Percentiles rank a stretch among this genome's conserved stretches.
Conservation (phyloP, 2,797 vertebrate species). For the Enteromius unitaeniatus region DNA sequence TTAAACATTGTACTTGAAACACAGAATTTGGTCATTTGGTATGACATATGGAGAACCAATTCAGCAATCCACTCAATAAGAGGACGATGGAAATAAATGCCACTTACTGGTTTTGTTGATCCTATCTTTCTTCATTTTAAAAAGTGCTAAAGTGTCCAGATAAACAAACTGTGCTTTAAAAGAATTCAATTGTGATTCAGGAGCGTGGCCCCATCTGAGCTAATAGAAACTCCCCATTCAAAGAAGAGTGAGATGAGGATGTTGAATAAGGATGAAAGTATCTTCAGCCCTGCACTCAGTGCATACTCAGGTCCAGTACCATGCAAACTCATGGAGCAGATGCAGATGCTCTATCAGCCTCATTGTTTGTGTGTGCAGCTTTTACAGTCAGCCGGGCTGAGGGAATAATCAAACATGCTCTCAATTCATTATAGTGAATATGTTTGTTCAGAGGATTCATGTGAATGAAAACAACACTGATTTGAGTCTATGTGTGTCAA, state of each 20-base stretch:
- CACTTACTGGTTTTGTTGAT: conserved; percentile 13
- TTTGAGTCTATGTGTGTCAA: not conserved
- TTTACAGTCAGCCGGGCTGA: not conserved
- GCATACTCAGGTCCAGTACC: not conserved
- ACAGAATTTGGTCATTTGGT: not conserved
- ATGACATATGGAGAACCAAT: not conserved
- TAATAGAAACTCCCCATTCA: conserved; percentile 36
- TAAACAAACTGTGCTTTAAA: not conserved
- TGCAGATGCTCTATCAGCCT: not conserved
- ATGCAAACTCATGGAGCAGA: not conserved
- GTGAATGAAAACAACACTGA: not conserved
- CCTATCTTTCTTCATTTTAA: conserved; percentile 15
- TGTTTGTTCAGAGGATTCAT: not conserved
- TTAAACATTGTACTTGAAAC: conserved; percentile 38
- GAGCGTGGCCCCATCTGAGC: not conserved
- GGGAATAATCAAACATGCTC: not conserved
- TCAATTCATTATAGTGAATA: not conserved
- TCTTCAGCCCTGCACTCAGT: not conserved
- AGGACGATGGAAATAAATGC: not conserved
- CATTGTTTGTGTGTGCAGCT: not conserved
- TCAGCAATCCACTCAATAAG: conserved; percentile 10
- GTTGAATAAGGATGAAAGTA: conserved; percentile 50
- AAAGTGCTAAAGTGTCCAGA: conserved; percentile 33
- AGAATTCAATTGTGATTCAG: conserved; percentile 36
- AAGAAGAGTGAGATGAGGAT: conserved; percentile 32